Conservation (phyloP, 2,888 invertebrate genomes). For the Caenorhabditis sinica region DNA sequence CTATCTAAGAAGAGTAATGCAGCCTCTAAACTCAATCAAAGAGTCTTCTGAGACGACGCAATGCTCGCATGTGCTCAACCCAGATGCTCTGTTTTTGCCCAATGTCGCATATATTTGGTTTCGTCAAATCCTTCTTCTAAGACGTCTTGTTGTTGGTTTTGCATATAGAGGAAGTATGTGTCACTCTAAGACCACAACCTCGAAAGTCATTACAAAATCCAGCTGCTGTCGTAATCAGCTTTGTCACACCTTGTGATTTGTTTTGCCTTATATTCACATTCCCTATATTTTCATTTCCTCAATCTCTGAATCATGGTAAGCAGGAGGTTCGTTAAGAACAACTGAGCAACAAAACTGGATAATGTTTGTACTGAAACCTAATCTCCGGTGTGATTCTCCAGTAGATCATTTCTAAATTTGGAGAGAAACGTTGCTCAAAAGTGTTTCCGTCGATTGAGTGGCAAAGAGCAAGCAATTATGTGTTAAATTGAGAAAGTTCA, state of each 20-base stretch:
- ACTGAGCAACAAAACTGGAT: slow-evolving; percentile 25
- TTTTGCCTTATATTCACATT: not conserved
- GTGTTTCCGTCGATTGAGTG: slow-evolving; percentile 41
- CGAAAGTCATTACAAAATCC: not conserved
- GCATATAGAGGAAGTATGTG: slow-evolving; percentile 29
- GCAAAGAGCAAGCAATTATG: slow-evolving; percentile 31
- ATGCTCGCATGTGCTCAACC: slow-evolving; percentile 45
- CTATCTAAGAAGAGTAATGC: slow-evolving; percentile 18
- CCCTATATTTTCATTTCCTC: not conserved
- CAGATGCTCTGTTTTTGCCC: slow-evolving; percentile 62
- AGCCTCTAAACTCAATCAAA: slow-evolving; percentile 55
- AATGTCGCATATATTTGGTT: slow-evolving; percentile 64
- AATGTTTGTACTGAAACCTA: slow-evolving; percentile 51
- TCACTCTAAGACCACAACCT: slow-evolving; percentile 1
- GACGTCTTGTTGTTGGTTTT: slow-evolving; percentile 48
- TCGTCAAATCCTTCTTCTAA: slow-evolving; percentile 39
- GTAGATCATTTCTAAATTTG: slow-evolving; percentile 46
- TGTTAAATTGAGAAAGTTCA: slow-evolving; percentile 32
- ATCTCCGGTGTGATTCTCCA: slow-evolving; percentile 31
- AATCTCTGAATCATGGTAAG: not conserved
- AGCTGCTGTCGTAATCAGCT: slow-evolving; percentile 2
- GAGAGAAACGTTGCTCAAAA: slow-evolving; percentile 23
- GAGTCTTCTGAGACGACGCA: slow-evolving; percentile 40
- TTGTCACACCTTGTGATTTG: not conserved
- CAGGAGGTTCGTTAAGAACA: too few relatives aligned